phyloP scores from a whole-genome alignment of 2,888 invertebrate species.

The Adineta ricciae region DNA sequence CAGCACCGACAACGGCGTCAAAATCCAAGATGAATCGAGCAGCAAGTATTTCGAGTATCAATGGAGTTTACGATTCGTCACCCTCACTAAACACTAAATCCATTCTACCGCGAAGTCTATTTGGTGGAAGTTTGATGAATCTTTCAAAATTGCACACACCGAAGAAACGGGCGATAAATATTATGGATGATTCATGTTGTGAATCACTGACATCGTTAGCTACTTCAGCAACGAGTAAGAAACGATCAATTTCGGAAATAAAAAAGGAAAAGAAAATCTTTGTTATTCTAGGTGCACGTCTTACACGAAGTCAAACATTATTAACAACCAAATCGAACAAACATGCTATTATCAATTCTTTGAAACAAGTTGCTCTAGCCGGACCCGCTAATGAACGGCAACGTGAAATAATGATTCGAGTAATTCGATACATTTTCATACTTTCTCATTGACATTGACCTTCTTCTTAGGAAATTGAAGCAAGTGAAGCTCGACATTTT shows the following conservation, averaged over 20 bases:
- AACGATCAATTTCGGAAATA: no score
- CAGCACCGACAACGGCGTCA: background rate
- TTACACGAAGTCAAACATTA: background rate
- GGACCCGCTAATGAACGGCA: slow-evolving; percentile 31
- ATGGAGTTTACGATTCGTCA: background rate
- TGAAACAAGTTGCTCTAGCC: slow-evolving; percentile 30
- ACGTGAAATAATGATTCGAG: slow-evolving; percentile 24
- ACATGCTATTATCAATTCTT: slow-evolving; percentile 25
- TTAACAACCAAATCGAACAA: slow-evolving; percentile 28
- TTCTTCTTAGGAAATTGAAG: slow-evolving; percentile 23
- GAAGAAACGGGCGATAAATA: background rate
- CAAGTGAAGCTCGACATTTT: slow-evolving; percentile 28
- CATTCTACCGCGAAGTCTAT: background rate
- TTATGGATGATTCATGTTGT: background rate
- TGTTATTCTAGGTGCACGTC: background rate
- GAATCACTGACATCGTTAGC: background rate
- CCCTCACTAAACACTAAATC: background rate
- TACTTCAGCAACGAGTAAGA: background rate
- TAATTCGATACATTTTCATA: no score
- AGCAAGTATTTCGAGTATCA: background rate
- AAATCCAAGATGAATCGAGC: slow-evolving; percentile 10
- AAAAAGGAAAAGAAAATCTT: no score
- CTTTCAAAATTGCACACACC: background rate
- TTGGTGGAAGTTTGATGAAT: slow-evolving; percentile 14
- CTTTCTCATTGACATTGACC: background rate